phyloP scores from a whole-genome alignment of 2,797 vertebrate genomes.

The Enoplosus armatus region DNA sequence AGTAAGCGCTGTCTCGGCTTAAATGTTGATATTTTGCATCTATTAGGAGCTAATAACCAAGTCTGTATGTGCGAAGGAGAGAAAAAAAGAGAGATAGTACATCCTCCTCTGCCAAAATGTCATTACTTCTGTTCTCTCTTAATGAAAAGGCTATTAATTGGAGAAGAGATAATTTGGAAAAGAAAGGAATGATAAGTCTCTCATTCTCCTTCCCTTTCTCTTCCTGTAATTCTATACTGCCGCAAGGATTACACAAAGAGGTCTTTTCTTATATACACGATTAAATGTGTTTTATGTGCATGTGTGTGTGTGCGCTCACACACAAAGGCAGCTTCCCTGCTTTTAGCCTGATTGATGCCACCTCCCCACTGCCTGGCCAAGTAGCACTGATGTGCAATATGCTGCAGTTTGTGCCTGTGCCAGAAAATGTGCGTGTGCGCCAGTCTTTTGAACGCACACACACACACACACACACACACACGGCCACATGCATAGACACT shows the following conservation, averaged over 20 bases:
- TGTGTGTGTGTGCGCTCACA: constrained; percentile 16
- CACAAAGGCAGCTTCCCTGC: constrained; percentile 52
- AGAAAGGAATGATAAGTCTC: constrained; percentile 55
- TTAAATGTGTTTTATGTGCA: constrained; percentile 37
- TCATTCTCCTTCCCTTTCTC: constrained; percentile 37
- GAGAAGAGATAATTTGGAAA: constrained; percentile 50
- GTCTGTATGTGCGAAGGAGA: constrained; percentile 13
- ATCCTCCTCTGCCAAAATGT: constrained; percentile 59
- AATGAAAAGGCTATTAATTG: constrained; percentile 66
- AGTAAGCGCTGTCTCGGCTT: constrained; percentile 41
- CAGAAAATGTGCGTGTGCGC: constrained; percentile 30
- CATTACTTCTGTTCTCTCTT: constrained; percentile 56
- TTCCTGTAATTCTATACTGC: constrained; percentile 50
- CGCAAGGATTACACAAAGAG: constrained; percentile 57
- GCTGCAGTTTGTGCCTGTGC: constrained; percentile 48
- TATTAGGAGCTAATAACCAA: constrained; percentile 44
- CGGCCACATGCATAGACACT: constrained; percentile 17
- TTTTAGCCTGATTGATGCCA: constrained; percentile 76
- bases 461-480: constrained; percentile 1
- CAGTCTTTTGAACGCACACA: constrained; percentile 27
- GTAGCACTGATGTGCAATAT: constrained; percentile 61
- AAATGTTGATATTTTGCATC: constrained; percentile 63
- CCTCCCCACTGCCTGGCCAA: constrained; percentile 51
- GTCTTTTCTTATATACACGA: constrained; percentile 51
- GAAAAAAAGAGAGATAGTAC: constrained; percentile 10